Evolutionary conservation across 35 echinoderm and acorn worm genomes (phyloP), one percentile per base, ranked within the genome.

Genomic region (Hemicentrotus pulcherrimus): DNA sequence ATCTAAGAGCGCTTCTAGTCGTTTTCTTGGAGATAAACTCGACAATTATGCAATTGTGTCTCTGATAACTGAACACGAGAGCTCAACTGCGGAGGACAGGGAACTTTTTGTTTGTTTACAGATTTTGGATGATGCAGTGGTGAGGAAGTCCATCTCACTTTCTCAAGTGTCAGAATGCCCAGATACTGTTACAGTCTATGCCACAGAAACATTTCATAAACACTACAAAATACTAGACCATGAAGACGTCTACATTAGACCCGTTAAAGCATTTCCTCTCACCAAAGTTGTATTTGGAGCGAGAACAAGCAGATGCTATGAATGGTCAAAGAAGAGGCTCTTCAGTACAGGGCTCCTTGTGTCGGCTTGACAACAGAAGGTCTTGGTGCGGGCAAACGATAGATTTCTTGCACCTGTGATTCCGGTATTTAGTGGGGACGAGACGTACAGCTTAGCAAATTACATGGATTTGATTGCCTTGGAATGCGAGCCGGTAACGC

Each of bases 281-380:
- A 92, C 97, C 46, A 99, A 99, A 94, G 98, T 98, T 94, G 96
- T 99, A 13, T 98, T 98, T 98, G 98, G 98, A 55, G 97, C 98
- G 22, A 99, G 95, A 92, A 97, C 98, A 47, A 94, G 47, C 47
- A 71, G 95, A 86, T 98, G 98, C 86, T 99, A 97, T 58, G 97
- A 97, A 32, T 99, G 98, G 98, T 96, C 98, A 55, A 98, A 97
- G 78, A 97, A 97, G 86, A 94, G 96, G 88, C 91, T 97, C 1
- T 99, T 99, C 55, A 99, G 98, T 47, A 99, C 98, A 50, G 98
- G 97, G 7, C 88, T 99, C 33, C 97, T 99, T 71, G 97, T 99
- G 6, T 99, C 97, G 11, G 96, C 95, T 46, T 99, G 98, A 71
- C 97, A 99, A 94, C 98, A 99, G 86, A 98, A 97, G 47, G 97